These are phyloP conservation scores for Parauchenoglanis punctatus DNA, from an alignment of 2,797 vertebrate species.

Conservation along the genomic window DNA sequence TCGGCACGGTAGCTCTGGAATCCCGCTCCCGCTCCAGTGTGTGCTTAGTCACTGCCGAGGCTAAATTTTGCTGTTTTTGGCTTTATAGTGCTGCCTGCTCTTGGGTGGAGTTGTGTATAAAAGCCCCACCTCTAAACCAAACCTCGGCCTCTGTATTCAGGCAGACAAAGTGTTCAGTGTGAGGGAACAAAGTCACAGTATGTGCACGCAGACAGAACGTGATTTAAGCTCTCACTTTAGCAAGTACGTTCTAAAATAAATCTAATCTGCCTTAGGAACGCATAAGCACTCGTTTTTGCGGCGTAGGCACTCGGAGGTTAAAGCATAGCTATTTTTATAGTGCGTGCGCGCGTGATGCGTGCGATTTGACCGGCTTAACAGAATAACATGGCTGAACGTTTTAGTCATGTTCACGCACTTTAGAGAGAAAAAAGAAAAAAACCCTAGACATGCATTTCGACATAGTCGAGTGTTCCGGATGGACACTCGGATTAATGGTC, in stretches of 20 bases:
- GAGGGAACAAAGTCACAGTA: slow-evolving; percentile 25
- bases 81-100: slow-evolving; percentile 52
- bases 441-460: background rate
- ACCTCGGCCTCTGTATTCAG: slow-evolving; percentile 38
- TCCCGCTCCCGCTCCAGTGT: background rate
- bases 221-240: background rate
- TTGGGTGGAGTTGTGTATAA: slow-evolving; percentile 50
- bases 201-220: background rate
- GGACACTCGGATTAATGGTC: background rate
- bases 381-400: background rate
- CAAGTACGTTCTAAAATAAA: background rate
- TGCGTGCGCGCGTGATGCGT: background rate
- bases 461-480: background rate
- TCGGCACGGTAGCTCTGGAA: background rate
- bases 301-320: background rate
- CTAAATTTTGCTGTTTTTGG: slow-evolving; percentile 53
- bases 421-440: background rate
- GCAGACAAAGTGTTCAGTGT: slow-evolving; percentile 41
- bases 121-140: slow-evolving; percentile 52
- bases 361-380: background rate
- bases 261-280: background rate
- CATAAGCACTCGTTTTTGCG: background rate
- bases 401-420: background rate
- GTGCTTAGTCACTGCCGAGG: slow-evolving; percentile 21
- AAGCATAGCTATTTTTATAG: background rate